These are phyloP conservation scores for Meteorus cinctellus DNA, from an alignment of 2,888 invertebrate species.

Conservation along the genomic window DNA sequence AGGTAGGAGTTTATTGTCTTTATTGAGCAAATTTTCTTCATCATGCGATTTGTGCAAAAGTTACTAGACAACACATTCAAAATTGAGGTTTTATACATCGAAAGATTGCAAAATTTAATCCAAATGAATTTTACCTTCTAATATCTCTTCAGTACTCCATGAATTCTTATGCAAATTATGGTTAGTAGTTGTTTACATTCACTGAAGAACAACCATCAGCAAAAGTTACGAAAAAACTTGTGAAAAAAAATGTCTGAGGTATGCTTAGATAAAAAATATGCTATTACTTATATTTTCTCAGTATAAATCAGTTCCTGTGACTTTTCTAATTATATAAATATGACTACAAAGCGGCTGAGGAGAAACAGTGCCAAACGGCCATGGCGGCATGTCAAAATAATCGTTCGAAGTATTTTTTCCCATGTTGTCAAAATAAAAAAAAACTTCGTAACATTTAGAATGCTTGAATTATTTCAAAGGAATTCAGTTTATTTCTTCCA, in stretches of 20 bases:
- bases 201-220: not conserved
- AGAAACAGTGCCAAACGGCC: not conserved
- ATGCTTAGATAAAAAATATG: not conserved
- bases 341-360: constrained; percentile 52
- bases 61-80: not conserved
- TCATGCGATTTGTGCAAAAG: not conserved
- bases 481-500: not conserved
- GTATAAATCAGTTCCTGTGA: constrained; percentile 67
- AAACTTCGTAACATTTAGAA: not conserved
- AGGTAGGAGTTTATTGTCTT: too few species aligned
- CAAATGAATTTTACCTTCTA: not conserved
- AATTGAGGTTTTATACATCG: not conserved
- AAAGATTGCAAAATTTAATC: constrained; percentile 4
- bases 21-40: not conserved
- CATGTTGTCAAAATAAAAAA: not conserved
- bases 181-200: not conserved
- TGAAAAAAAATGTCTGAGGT: constrained; percentile 3
- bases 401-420: not conserved
- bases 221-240: not conserved
- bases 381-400: constrained; percentile 3
- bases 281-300: constrained; percentile 1
- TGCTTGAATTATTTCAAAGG: too few species aligned
- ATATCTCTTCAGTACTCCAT: too few species aligned
- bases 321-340: constrained; percentile 69
- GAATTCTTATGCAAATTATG: not conserved